Evolutionary conservation across 23 tunicate genomes (phyloP).

Genomic region (Phallusia fumigata): DNA sequence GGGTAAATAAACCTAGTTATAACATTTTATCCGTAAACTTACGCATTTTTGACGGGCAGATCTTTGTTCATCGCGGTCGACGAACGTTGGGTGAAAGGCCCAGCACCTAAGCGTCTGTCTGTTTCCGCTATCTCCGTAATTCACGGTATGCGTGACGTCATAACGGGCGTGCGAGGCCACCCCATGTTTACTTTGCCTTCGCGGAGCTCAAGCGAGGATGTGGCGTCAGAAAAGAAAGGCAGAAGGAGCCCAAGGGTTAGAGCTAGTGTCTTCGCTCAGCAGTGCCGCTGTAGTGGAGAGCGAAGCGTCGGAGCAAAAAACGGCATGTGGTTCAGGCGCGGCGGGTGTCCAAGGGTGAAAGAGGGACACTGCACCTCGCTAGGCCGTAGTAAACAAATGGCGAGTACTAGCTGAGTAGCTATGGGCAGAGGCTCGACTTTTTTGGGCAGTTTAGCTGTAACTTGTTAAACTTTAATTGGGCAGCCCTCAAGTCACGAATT

Average conservation of each 20-base stretch:
- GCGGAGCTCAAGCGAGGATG: neutral
- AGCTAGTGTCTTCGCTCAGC: neutral
- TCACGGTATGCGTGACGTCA: slow-evolving; percentile 11
- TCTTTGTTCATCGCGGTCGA: neutral
- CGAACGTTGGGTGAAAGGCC: neutral
- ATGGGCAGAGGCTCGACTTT: too few species aligned
- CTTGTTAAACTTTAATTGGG: too few species aligned
- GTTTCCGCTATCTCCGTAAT: neutral
- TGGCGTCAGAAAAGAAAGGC: neutral
- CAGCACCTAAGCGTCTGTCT: neutral
- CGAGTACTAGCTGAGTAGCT: too few species aligned
- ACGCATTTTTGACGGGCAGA: too few species aligned
- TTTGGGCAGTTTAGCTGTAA: too few species aligned
- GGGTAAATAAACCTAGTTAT: too few species aligned
- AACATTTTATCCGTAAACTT: too few species aligned
- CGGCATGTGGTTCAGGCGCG: slow-evolving; percentile 3
- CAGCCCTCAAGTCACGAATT: too few species aligned
- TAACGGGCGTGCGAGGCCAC: neutral
- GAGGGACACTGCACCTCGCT: neutral
- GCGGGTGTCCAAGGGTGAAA: neutral
- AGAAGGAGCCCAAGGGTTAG: neutral
- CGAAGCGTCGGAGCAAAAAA: neutral
- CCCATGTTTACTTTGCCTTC: slow-evolving; percentile 10
- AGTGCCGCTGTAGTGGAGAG: neutral
- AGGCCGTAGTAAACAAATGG: neutral